Percentiles rank a stretch among this genome's conserved stretches.
These are phyloP conservation scores for Hydrophis major DNA, from an alignment of 2,797 vertebrate species.

Conservation along the genomic window DNA sequence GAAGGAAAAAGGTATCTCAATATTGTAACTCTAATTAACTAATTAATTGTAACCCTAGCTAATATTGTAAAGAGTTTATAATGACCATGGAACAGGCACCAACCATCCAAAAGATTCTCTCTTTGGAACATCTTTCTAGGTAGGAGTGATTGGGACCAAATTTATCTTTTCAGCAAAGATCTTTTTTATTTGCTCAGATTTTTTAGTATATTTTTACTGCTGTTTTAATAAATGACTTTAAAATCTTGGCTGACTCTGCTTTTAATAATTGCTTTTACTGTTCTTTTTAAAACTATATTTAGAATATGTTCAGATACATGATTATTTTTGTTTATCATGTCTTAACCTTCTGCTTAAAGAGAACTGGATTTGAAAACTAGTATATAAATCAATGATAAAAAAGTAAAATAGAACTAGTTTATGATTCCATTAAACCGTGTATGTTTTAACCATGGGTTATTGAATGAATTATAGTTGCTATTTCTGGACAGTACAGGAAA, in stretches of 20 bases:
- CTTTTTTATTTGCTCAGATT: neutral
- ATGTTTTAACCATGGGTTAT: neutral
- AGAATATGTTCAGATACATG: neutral
- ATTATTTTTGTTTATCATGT: neutral
- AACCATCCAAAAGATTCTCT: neutral
- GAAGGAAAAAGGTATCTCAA: neutral
- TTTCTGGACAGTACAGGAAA: neutral
- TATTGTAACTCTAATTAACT: neutral
- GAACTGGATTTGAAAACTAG: neutral
- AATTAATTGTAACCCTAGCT: too few species aligned
- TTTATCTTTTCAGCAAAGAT: neutral
- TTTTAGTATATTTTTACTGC: neutral
- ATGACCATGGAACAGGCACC: neutral
- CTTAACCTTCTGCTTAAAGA: neutral
- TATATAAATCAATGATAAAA: neutral
- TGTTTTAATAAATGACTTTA: neutral
- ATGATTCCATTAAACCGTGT: neutral
- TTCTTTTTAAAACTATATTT: neutral
- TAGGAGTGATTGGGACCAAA: neutral
- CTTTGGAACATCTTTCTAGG: neutral
- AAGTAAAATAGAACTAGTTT: neutral
- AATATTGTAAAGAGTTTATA: neutral
- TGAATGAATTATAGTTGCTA: neutral
- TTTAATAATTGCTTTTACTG: neutral
- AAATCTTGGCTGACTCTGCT: neutral